Percentiles rank a stretch among this genome's conserved stretches.
Evolutionary conservation across 1,140 invertebrate species (phyloP).

Genomic region (Leptopilina boulardi): DNA sequence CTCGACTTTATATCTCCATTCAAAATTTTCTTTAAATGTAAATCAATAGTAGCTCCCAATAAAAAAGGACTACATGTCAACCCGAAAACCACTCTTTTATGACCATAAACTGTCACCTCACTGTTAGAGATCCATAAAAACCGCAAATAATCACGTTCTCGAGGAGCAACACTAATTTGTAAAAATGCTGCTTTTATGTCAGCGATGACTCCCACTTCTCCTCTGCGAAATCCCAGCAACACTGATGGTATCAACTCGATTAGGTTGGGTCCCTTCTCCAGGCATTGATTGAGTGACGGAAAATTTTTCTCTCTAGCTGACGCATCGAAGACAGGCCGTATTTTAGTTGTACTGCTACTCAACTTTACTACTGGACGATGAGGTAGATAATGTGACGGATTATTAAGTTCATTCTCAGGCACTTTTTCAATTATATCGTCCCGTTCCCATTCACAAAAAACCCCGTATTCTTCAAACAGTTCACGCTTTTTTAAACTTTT

Average conservation of each 20-base stretch:
- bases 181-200: constrained; percentile 72
- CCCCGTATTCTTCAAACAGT: constrained; percentile 58
- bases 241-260: constrained; percentile 65
- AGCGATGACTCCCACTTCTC: constrained; percentile 62
- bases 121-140: constrained; percentile 61
- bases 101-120: constrained; percentile 48
- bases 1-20: not conserved
- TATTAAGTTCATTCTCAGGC: constrained; percentile 44
- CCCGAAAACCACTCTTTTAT: constrained; percentile 59
- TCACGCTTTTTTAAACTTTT: constrained; percentile 51
- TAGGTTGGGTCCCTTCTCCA: constrained; percentile 61
- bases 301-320: constrained; percentile 14
- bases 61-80: constrained; percentile 59
- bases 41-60: constrained; percentile 46
- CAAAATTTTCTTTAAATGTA: not conserved
- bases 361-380: constrained; percentile 50
- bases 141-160: constrained; percentile 60
- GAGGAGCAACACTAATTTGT: constrained; percentile 58
- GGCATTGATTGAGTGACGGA: constrained; percentile 49
- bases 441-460: constrained; percentile 60
- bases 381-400: constrained; percentile 38
- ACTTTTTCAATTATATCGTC: constrained; percentile 61
- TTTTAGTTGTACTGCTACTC: constrained; percentile 38
- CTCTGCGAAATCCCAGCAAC: constrained; percentile 63
- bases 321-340: constrained; percentile 42